phyloP scores from a whole-genome alignment of 2,888 invertebrate species.

The Autographa gamma region DNA sequence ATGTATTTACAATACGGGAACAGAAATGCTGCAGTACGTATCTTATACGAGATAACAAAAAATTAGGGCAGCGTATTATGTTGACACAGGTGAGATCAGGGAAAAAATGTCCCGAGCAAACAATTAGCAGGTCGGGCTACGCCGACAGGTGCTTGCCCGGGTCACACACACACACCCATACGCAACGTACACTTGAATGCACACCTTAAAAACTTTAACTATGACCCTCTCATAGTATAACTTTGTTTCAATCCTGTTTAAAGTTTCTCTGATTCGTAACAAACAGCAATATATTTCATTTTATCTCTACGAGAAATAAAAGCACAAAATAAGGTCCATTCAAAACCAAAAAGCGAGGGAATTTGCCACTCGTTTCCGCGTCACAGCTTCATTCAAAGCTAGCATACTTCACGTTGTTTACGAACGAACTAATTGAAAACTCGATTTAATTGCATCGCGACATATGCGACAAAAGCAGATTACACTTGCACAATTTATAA shows the following conservation, averaged over 20 bases:
- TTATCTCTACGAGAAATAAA: background rate
- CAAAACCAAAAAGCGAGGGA: slow-evolving; percentile 21
- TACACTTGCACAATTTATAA: slow-evolving; percentile 65
- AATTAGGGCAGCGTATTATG: slow-evolving; percentile 37
- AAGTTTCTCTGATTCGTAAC: background rate
- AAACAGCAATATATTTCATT: slow-evolving; percentile 8
- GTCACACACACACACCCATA: slow-evolving; percentile 21
- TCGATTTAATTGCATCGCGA: slow-evolving; percentile 55
- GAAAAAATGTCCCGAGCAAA: slow-evolving; percentile 53
- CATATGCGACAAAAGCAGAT: slow-evolving; percentile 55
- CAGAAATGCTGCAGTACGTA: slow-evolving; percentile 18
- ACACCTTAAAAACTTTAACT: slow-evolving; percentile 24
- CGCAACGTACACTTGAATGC: background rate
- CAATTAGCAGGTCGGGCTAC: slow-evolving; percentile 51
- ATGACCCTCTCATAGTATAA: slow-evolving; percentile 9
- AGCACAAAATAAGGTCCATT: background rate
- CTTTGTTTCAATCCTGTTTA: slow-evolving; percentile 10
- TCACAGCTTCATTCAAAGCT: slow-evolving; percentile 24
- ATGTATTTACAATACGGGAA: slow-evolving; percentile 18
- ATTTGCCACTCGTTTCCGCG: slow-evolving; percentile 12
- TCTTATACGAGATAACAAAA: slow-evolving; percentile 46
- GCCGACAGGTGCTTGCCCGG: slow-evolving; percentile 56
- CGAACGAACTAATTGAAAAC: slow-evolving; percentile 45
- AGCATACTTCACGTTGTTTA: slow-evolving; percentile 39
- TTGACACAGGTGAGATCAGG: slow-evolving; percentile 46